Evolutionary conservation across 1,140 invertebrate species (phyloP).

Genomic region (Musca vetustissima): DNA sequence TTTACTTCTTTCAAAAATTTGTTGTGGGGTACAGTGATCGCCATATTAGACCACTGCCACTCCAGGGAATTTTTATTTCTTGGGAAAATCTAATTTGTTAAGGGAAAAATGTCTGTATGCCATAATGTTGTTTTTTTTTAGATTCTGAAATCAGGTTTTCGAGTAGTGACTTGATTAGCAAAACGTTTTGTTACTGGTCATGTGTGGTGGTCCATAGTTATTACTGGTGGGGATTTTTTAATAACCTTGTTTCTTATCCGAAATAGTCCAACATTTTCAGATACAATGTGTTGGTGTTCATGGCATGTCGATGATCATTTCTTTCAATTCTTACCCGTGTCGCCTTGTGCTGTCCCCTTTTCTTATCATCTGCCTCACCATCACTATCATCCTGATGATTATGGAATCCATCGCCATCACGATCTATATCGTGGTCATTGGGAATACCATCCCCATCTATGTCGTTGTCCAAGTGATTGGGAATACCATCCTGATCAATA

Average conservation of each 20-base stretch:
- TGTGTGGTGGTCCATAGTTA: conserved; percentile 32
- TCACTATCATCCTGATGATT: conserved; percentile 36
- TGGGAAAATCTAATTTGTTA: too few species aligned
- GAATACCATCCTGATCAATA: conserved; percentile 35
- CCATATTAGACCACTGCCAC: too few species aligned
- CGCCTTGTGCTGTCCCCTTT: conserved; percentile 38
- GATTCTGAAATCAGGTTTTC: too few species aligned
- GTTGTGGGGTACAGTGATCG: too few species aligned
- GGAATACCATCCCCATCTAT: conserved; percentile 52
- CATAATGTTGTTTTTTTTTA: background rate
- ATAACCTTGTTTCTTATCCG: background rate
- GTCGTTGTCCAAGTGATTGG: conserved; percentile 44
- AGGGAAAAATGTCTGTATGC: conserved; percentile 26
- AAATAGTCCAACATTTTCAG: conserved; percentile 29
- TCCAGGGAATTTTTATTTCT: too few species aligned
- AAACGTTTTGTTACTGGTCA: conserved; percentile 28
- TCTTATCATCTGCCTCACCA: conserved; percentile 32
- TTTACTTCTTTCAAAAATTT: conserved; percentile 30
- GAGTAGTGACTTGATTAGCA: too few species aligned
- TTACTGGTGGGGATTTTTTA: conserved; percentile 3
- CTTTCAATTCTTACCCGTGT: conserved; percentile 29
- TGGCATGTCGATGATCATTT: conserved; percentile 29
- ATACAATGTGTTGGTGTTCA: conserved; percentile 3
- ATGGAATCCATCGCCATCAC: conserved; percentile 55
- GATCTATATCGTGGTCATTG: conserved; percentile 46